Percentiles rank a stretch among this genome's conserved stretches.
These are phyloP conservation scores for Oreortyx pictus DNA, from an alignment of 2,797 vertebrate genomes.

Conservation along the genomic window DNA sequence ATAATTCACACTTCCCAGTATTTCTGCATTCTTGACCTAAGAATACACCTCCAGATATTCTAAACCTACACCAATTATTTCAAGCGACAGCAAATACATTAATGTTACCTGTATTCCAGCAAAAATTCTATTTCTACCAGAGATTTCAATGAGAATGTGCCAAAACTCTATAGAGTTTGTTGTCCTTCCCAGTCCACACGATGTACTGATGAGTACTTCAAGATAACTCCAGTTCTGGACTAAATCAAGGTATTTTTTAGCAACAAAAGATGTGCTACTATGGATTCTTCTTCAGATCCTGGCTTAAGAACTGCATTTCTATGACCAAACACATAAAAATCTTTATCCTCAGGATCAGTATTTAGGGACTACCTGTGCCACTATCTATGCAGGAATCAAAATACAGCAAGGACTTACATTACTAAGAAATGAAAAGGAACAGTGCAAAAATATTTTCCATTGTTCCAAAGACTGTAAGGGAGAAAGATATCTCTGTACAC, in stretches of 20 bases:
- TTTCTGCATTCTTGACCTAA: neutral
- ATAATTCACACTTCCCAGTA: neutral
- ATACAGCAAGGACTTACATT: neutral
- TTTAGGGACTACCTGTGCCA: neutral
- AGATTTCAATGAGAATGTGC: neutral
- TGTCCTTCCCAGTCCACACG: neutral
- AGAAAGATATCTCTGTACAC: neutral
- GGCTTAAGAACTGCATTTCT: neutral
- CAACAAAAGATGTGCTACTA: neutral
- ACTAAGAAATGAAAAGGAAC: neutral
- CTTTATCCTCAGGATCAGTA: neutral
- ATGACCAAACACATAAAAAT: neutral
- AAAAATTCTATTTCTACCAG: neutral
- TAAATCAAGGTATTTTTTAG: neutral
- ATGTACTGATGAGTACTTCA: neutral
- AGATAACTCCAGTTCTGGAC: neutral
- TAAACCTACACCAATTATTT: neutral
- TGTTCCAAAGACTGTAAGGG: neutral
- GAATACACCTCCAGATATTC: neutral
- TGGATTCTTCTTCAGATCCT: neutral
- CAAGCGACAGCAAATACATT: neutral
- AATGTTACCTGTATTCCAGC: neutral
- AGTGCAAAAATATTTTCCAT: neutral
- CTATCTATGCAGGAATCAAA: neutral
- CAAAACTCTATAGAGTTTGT: neutral